These are phyloP conservation scores for Achatina immaculata DNA, from an alignment of 1,140 invertebrate genomes.

Conservation along the genomic window DNA sequence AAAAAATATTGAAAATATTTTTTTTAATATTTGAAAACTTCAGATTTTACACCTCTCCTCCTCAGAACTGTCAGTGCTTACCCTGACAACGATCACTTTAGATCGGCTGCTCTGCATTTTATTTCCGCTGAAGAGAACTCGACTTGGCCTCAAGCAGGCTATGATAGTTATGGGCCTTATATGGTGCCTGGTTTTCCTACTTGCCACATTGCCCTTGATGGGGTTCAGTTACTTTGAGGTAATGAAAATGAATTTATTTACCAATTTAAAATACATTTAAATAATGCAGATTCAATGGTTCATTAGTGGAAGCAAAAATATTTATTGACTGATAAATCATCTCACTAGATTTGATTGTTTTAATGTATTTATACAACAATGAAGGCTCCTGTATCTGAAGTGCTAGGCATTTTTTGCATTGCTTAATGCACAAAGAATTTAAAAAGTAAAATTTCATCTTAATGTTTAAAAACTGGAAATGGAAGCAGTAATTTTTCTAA, in stretches of 20 bases:
- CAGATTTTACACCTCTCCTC: too few species aligned
- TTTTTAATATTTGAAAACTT: too few species aligned
- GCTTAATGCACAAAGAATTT: neutral
- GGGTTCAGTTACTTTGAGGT: conserved; percentile 71
- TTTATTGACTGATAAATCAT: neutral
- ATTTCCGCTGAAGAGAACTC: conserved; percentile 73
- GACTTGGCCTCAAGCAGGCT: conserved; percentile 70
- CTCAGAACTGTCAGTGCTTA: conserved; percentile 64
- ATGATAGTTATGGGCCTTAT: conserved; percentile 71
- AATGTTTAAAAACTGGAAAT: too few species aligned
- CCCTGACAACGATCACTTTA: conserved; percentile 76
- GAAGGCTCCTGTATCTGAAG: neutral
- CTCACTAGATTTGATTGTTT: neutral
- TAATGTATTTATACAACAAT: neutral
- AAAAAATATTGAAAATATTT: too few species aligned
- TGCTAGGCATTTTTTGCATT: neutral
- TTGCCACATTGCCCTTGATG: conserved; percentile 72
- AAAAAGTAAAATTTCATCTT: too few species aligned
- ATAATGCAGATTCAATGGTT: neutral
- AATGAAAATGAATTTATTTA: neutral
- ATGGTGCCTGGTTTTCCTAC: conserved; percentile 71
- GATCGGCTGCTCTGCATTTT: conserved; percentile 75
- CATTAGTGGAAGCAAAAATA: neutral
- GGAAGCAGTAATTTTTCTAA: too few species aligned
- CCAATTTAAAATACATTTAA: neutral